These are phyloP conservation scores for Drosophila jambulina DNA, from an alignment of 1,140 invertebrate species.

Conservation along the genomic window DNA sequence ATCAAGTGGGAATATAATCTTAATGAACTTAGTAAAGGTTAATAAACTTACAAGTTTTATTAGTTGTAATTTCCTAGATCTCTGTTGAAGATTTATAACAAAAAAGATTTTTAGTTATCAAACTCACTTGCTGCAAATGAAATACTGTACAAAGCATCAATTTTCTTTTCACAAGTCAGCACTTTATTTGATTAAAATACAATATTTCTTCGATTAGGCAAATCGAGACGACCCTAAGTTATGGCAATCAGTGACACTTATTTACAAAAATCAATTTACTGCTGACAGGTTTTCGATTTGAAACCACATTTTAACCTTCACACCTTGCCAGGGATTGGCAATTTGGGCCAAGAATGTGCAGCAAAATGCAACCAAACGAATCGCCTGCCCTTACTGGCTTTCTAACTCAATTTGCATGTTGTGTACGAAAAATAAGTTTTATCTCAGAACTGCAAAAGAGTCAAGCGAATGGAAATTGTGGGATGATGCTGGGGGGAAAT, in stretches of 20 bases:
- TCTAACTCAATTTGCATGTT: slow-evolving; percentile 34
- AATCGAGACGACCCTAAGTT: background rate
- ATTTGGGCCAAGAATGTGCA: slow-evolving; percentile 12
- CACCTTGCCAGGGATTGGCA: background rate
- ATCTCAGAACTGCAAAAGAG: slow-evolving; percentile 14
- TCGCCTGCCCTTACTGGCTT: slow-evolving; percentile 8
- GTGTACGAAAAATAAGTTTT: slow-evolving; percentile 9
- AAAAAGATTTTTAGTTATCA: background rate
- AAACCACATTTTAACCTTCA: slow-evolving; percentile 6
- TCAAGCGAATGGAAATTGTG: slow-evolving; percentile 25
- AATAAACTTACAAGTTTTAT: background rate
- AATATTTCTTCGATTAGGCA: background rate
- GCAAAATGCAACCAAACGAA: slow-evolving; percentile 20
- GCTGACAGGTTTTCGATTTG: background rate
- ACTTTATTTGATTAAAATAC: slow-evolving; percentile 12
- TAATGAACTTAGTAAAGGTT: background rate
- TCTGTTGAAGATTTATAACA: background rate
- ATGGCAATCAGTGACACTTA: background rate
- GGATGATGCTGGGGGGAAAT: slow-evolving; percentile 10
- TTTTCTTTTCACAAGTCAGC: background rate
- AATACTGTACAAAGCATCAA: background rate
- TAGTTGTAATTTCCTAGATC: too few relatives aligned
- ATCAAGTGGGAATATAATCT: background rate
- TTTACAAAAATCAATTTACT: slow-evolving; percentile 4
- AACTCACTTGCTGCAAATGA: background rate